phyloP scores from a whole-genome alignment of 1,140 invertebrate species.

The Caenorhabditis tropicalis region DNA sequence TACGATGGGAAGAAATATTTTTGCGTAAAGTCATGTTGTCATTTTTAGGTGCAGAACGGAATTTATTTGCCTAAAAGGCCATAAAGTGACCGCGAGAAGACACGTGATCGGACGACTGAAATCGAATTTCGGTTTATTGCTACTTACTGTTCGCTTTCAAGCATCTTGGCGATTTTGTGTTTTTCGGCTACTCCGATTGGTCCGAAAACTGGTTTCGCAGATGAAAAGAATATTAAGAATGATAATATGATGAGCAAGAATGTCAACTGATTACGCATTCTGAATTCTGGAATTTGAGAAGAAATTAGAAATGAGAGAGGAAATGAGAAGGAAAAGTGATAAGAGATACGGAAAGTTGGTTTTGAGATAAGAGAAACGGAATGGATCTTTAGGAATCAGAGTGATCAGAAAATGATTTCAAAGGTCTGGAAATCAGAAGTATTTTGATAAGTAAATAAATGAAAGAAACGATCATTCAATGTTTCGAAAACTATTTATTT shows the following conservation, averaged over 20 bases:
- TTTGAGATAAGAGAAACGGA: neutral
- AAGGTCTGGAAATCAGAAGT: neutral
- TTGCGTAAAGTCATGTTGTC: slow-evolving; percentile 3
- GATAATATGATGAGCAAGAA: slow-evolving; percentile 10
- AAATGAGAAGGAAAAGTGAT: neutral
- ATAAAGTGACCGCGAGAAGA: slow-evolving; percentile 33
- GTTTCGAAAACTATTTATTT: neutral
- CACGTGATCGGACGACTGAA: slow-evolving; percentile 29
- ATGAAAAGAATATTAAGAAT: neutral
- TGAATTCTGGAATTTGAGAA: neutral
- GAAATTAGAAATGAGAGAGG: neutral
- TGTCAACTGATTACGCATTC: slow-evolving; percentile 21
- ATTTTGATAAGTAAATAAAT: neutral
- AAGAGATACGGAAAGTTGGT: neutral
- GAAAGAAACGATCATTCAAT: neutral
- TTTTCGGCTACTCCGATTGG: slow-evolving; percentile 20
- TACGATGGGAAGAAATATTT: neutral
- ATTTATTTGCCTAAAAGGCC: slow-evolving; percentile 33
- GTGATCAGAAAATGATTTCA: neutral
- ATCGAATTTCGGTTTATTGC: neutral
- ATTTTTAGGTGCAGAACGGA: neutral
- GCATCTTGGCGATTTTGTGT: slow-evolving; percentile 36
- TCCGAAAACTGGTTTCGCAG: slow-evolving; percentile 19
- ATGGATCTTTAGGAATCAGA: too few species aligned
- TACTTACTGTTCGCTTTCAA: slow-evolving; percentile 32